These are phyloP conservation scores for Pegoplata infirma DNA, from an alignment of 2,888 invertebrate species.

Conservation along the genomic window DNA sequence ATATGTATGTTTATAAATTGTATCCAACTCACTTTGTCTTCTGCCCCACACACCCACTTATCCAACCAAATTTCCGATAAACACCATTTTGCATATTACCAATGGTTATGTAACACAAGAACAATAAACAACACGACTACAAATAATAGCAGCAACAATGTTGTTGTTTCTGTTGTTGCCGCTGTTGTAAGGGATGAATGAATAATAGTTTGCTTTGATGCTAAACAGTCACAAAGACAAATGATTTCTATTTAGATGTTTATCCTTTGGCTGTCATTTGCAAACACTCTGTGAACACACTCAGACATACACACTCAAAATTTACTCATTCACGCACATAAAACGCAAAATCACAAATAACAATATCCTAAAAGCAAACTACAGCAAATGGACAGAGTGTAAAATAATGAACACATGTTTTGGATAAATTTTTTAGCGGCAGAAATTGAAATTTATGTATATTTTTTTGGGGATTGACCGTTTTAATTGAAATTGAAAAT, in stretches of 20 bases:
- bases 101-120: slow-evolving; percentile 25
- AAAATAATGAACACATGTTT: too few species aligned
- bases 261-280: slow-evolving; percentile 45
- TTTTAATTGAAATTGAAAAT: background rate
- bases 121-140: slow-evolving; percentile 5
- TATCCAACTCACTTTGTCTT: slow-evolving; percentile 30
- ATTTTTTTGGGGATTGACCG: too few species aligned
- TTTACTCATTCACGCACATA: slow-evolving; percentile 8
- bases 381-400: background rate
- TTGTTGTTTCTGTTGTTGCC: too few species aligned
- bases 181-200: slow-evolving; percentile 32
- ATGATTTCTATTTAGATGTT: slow-evolving; percentile 45
- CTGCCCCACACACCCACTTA: background rate
- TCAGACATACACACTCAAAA: background rate
- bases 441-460: background rate
- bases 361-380: slow-evolving; percentile 16
- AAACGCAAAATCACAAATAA: slow-evolving; percentile 15
- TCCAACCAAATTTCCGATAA: slow-evolving; percentile 1
- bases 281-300: slow-evolving; percentile 1
- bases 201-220: slow-evolving; percentile 49
- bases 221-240: slow-evolving; percentile 45
- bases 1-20: slow-evolving; percentile 29
- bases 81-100: slow-evolving; percentile 29
- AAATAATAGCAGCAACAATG: slow-evolving; percentile 8
- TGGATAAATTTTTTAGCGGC: background rate